These are phyloP conservation scores for Chaetophractus vellerosus DNA, from an alignment of 2,797 vertebrate species.

Conservation along the genomic window DNA sequence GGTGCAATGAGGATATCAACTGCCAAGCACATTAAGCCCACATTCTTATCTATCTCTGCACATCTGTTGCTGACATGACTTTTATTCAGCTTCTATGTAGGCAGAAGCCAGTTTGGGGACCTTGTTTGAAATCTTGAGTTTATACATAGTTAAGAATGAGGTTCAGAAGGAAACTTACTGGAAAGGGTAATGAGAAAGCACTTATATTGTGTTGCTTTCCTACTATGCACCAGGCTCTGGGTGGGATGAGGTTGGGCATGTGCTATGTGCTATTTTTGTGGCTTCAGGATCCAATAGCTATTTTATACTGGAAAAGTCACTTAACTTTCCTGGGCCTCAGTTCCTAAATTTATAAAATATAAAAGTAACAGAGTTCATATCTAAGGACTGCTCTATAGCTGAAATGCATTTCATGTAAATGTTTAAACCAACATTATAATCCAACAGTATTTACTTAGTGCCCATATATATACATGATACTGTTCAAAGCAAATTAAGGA, in stretches of 20 bases:
- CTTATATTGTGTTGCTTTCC: not conserved
- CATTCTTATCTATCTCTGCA: slow-evolving; percentile 71
- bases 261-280: not conserved
- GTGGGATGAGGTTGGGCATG: not conserved
- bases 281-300: not conserved
- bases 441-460: slow-evolving; percentile 58
- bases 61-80: slow-evolving; percentile 38
- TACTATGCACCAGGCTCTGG: not conserved
- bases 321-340: not conserved
- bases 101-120: not conserved
- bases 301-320: not conserved
- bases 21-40: not conserved
- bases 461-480: not conserved
- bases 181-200: not conserved
- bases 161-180: not conserved
- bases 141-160: slow-evolving; percentile 60
- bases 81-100: not conserved
- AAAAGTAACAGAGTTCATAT: not conserved
- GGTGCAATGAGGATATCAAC: not conserved
- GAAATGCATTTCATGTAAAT: slow-evolving; percentile 72
- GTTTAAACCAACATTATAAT: slow-evolving; percentile 68
- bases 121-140: slow-evolving; percentile 64
- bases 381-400: slow-evolving; percentile 32
- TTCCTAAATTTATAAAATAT: not conserved
- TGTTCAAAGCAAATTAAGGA: slow-evolving; percentile 68